Evolutionary conservation across 2,797 vertebrate genomes (phyloP), one percentile per base, ranked within the genome.

Genomic region (Phaenicophaeus curvirostris): DNA sequence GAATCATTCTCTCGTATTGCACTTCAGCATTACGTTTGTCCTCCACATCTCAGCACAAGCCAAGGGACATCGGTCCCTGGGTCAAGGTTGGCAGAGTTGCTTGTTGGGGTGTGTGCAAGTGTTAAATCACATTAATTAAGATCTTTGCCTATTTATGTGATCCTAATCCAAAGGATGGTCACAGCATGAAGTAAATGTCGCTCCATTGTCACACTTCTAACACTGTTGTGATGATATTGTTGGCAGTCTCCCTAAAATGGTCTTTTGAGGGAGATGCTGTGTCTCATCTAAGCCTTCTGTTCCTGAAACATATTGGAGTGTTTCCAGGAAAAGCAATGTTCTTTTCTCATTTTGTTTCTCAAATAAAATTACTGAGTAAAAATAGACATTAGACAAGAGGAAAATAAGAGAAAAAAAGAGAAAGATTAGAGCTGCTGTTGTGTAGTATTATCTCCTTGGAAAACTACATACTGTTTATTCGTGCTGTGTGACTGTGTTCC

Each of bases 281-380:
- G 15, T 58, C 41, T 75, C n/a, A 54, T 33, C 50, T 31, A 73
- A 78, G 51, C 35, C 55, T 84, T 76, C 85, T 41, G 71, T 53
- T 94, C 50, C 41, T 42, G 62, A 18, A 85, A 39, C 23, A 27
- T 31, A 7, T 10, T 55, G 77, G 75, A 95, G 65, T 16, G 13
- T 39, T 90, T 87, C 88, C 86, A 77, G 27, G 50, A 65, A 83
- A 1, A 93, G 18, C 30, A 83, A 73, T 9, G 7, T 31, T 85
- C 76, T 90, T 84, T n/a, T 35, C 53, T 79, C 63, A 53, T 82
- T 90, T 82, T 92, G 6, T 78, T 93, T 67, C 85, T 87, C 68
- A 71, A 63, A 46, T 25, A 81, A 86, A 87, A 87, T 65, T 65
- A 58, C 50, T 42, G 72, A 61, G 42, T 89, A 85, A 93, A 95